Evolutionary conservation across 2,888 invertebrate genomes (phyloP).

Genomic region (Buathra laborator): DNA sequence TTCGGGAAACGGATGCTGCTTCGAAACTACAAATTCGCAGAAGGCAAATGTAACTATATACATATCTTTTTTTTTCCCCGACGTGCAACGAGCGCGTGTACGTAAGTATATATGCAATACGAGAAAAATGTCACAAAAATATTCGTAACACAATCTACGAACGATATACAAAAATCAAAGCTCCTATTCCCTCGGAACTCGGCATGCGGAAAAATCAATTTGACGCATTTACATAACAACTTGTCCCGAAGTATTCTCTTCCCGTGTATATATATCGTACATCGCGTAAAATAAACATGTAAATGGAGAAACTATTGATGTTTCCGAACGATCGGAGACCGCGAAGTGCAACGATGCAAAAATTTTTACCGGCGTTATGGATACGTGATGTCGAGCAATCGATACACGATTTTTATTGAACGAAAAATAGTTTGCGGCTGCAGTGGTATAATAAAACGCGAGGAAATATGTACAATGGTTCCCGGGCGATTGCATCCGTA

Average conservation of each 20-base stretch:
- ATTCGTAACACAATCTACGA: constrained; percentile 5
- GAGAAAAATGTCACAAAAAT: constrained; percentile 21
- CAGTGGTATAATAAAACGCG: no score
- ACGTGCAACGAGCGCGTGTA: neutral
- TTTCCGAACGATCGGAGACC: neutral
- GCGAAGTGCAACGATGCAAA: neutral
- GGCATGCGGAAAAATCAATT: neutral
- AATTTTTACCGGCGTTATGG: neutral
- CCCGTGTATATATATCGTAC: neutral
- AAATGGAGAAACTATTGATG: constrained; percentile 2
- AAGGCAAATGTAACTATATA: neutral
- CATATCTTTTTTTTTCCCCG: neutral
- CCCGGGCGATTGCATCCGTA: neutral
- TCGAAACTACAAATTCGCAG: constrained; percentile 45
- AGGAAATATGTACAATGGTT: neutral
- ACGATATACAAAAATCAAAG: neutral
- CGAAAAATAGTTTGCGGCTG: neutral
- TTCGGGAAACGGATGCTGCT: constrained; percentile 58
- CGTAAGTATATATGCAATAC: neutral
- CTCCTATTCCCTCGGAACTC: neutral
- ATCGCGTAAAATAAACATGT: neutral
- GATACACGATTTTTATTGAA: neutral
- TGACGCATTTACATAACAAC: neutral
- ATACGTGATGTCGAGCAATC: neutral
- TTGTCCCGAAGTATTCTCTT: neutral